Evolutionary conservation across 2,888 invertebrate genomes (phyloP).

Genomic region (Callimorpha dominula): DNA sequence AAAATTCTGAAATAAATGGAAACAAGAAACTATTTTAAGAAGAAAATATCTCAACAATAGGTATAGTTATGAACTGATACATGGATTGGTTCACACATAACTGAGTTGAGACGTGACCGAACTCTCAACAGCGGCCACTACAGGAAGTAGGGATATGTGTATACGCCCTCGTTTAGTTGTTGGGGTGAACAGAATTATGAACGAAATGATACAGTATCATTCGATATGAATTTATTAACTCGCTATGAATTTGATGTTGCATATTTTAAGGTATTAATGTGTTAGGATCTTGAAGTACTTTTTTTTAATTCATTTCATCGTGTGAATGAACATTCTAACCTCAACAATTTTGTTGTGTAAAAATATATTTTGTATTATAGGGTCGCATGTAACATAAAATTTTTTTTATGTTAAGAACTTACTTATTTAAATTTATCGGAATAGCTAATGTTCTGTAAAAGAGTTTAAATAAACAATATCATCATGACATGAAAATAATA

Average conservation of each 20-base stretch:
- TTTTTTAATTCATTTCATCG: no score
- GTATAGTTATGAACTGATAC: constrained; percentile 30
- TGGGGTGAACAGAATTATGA: constrained; percentile 23
- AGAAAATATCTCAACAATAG: constrained; percentile 21
- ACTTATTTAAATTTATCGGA: no score
- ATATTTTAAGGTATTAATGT: no score
- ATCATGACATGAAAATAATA: no score
- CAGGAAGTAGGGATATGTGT: constrained; percentile 24
- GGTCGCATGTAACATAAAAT: no score
- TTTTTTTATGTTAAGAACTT: no score
- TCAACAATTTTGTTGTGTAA: no score
- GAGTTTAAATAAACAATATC: no score
- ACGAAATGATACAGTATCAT: constrained; percentile 9
- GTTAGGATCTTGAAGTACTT: no score
- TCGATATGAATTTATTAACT: constrained; percentile 3
- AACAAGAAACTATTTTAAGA: constrained; percentile 19
- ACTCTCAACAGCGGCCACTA: constrained; percentile 9
- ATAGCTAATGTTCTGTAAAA: no score
- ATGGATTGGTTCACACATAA: constrained; percentile 35
- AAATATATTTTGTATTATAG: no score
- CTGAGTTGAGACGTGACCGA: constrained; percentile 40
- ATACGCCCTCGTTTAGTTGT: constrained; percentile 37
- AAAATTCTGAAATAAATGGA: constrained; percentile 1
- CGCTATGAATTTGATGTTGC: neutral
- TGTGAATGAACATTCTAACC: no score